Evolutionary conservation across 2,797 vertebrate genomes (phyloP).

Genomic region (Rhinogobio ventralis): DNA sequence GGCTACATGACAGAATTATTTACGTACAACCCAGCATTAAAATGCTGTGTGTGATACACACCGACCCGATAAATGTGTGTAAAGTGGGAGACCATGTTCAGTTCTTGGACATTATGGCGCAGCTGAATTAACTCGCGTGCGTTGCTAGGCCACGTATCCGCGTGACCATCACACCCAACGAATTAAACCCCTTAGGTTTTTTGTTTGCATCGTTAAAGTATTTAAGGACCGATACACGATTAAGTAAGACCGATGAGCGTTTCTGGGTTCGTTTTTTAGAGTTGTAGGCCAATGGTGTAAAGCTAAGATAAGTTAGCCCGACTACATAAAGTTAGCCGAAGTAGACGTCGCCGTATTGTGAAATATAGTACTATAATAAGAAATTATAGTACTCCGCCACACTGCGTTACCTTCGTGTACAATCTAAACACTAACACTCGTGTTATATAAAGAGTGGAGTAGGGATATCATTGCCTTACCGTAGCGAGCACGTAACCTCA

Average conservation of each 20-base stretch:
- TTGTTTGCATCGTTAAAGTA: neutral
- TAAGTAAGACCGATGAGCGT: neutral
- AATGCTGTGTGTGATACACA: neutral
- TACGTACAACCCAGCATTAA: neutral
- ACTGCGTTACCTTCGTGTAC: neutral
- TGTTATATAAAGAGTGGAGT: neutral
- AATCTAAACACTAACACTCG: neutral
- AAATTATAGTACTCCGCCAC: neutral
- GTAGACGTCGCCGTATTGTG: neutral
- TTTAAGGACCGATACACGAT: neutral
- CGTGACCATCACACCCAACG: neutral
- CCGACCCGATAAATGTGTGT: neutral
- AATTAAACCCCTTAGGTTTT: neutral
- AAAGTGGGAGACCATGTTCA: neutral
- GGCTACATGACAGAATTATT: neutral
- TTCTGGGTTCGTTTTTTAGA: neutral
- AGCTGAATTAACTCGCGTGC: constrained; percentile 21
- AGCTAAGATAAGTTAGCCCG: constrained; percentile 8
- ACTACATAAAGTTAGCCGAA: neutral
- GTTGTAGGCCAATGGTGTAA: constrained; percentile 11
- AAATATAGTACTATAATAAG: neutral
- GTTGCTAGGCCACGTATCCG: constrained; percentile 11
- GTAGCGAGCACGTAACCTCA: constrained; percentile 26
- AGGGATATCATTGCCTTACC: constrained; percentile 45
- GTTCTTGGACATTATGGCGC: constrained; percentile 12